Conservation (phyloP, 2,888 invertebrate genomes). For the Tachystola acroxantha region DNA sequence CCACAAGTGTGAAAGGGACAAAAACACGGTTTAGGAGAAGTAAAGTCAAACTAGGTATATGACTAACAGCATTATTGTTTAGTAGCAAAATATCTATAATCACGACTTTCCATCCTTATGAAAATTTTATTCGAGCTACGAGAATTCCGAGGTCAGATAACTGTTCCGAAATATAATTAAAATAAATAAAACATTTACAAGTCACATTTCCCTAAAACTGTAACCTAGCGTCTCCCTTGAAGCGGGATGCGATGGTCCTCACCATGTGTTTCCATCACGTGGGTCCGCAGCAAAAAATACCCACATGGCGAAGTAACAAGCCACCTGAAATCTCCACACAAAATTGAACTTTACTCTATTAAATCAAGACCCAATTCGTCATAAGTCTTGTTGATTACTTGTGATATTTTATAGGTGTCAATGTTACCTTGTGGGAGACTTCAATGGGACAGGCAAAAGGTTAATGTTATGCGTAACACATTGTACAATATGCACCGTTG, state of each 20-base stretch:
- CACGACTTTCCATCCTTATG: too few relatives aligned
- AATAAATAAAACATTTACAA: too few relatives aligned
- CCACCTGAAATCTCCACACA: neutral
- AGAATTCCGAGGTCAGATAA: too few relatives aligned
- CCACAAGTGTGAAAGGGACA: too few relatives aligned
- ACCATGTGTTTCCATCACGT: conserved; percentile 71
- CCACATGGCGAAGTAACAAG: neutral
- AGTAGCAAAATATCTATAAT: too few relatives aligned
- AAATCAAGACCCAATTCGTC: neutral
- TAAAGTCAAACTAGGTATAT: too few relatives aligned
- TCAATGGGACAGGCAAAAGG: conserved; percentile 60
- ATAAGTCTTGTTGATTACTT: neutral
- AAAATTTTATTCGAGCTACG: too few relatives aligned
- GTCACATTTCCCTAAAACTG: conserved; percentile 2
- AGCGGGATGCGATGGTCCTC: conserved; percentile 52
- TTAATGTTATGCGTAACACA: conserved; percentile 66
- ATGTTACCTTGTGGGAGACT: conserved; percentile 72
- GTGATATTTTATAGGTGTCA: conserved; percentile 11
- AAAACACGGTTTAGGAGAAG: too few relatives aligned
- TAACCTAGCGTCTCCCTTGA: conserved; percentile 59
- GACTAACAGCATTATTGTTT: too few relatives aligned
- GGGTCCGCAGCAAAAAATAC: conserved; percentile 48
- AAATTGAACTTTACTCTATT: neutral
- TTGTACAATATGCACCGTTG: conserved; percentile 46
- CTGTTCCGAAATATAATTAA: too few relatives aligned